Conservation (phyloP, 2,113 vertebrate genomes). For the Lasiurus borealis region DNA sequence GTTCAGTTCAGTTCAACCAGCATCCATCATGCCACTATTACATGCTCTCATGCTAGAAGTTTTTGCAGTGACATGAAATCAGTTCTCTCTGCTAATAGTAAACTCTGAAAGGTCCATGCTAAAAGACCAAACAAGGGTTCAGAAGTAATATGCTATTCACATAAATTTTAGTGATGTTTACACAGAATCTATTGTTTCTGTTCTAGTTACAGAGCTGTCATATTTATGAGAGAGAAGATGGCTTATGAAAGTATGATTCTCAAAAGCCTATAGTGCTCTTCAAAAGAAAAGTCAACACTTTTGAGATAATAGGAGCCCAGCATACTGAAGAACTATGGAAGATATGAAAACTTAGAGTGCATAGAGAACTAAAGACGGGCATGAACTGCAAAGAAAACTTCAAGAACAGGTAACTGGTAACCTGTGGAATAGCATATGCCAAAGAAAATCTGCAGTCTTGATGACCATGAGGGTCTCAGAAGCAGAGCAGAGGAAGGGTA, state of each 20-base stretch:
- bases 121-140: neutral
- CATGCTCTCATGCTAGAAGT: neutral
- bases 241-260: neutral
- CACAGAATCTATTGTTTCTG: neutral
- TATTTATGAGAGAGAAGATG: neutral
- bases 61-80: constrained; percentile 47
- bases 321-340: neutral
- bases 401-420: neutral
- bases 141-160: neutral
- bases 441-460: neutral
- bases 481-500: neutral
- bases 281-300: neutral
- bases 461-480: neutral
- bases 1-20: constrained; percentile 27
- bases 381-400: neutral
- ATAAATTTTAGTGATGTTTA: neutral
- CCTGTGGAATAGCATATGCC: neutral
- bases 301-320: neutral
- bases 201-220: neutral
- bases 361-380: neutral
- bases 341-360: neutral
- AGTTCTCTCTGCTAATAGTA: constrained; percentile 18
- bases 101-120: constrained; percentile 3
- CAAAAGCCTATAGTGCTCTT: neutral
- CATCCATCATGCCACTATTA: constrained; percentile 36